A percentile compares a stretch with the other conserved stretches of the same genome.
phyloP scores from a whole-genome alignment of 2,797 vertebrate species.

The Furcifer pardalis region DNA sequence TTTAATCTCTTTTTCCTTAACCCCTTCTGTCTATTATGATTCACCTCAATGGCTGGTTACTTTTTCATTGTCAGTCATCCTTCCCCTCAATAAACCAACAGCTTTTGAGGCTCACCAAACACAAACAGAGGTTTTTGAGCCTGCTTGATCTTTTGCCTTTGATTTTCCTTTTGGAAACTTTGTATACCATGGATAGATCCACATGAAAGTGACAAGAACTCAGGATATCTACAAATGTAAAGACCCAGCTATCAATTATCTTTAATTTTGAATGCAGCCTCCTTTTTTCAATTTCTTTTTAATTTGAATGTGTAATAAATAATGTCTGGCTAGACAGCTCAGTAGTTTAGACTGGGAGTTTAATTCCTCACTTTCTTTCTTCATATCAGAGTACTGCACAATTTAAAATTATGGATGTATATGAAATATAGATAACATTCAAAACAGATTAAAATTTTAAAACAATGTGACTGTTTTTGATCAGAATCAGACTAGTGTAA shows the following conservation, averaged over 20 bases:
- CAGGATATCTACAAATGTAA: background rate
- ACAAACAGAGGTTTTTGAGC: background rate
- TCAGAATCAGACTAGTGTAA: too few species aligned
- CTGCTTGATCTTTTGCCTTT: background rate
- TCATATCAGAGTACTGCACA: too few species aligned
- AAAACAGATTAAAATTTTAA: too few species aligned
- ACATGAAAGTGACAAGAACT: background rate
- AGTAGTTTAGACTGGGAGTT: too few species aligned
- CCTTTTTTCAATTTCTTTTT: background rate
- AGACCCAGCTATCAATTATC: background rate
- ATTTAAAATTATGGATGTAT: too few species aligned
- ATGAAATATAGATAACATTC: too few species aligned
- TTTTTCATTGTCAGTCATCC: background rate
- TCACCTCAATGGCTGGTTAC: background rate
- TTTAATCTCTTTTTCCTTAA: background rate
- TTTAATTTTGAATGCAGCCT: background rate
- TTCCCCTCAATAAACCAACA: too few species aligned
- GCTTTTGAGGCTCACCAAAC: background rate
- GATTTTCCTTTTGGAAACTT: background rate
- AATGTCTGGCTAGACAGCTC: background rate
- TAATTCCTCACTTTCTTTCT: too few species aligned
- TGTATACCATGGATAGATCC: background rate
- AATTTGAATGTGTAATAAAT: background rate
- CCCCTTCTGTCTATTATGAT: background rate
- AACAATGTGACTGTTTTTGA: too few species aligned